Conservation (phyloP, 2,113 vertebrate species). For the Sakesphorus luctuosus region DNA sequence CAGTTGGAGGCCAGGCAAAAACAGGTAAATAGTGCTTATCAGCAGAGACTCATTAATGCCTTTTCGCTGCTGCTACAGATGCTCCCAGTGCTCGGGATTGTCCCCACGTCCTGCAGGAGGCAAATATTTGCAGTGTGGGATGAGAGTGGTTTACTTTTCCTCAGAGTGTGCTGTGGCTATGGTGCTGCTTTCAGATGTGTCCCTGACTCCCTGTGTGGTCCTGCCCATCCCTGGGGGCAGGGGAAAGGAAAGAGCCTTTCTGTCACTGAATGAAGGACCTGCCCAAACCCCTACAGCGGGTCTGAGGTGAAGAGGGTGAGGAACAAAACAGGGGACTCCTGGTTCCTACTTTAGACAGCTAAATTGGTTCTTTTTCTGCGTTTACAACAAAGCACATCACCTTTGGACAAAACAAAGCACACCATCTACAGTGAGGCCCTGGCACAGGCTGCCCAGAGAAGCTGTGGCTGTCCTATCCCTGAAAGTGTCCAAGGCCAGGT, state of each 20-base stretch:
- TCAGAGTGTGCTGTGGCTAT: background rate
- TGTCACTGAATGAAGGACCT: rapidly evolving
- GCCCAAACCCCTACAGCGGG: background rate
- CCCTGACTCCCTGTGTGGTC: background rate
- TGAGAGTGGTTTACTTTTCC: background rate
- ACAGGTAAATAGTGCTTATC: background rate
- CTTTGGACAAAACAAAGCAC: background rate
- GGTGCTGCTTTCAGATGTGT: rapidly evolving
- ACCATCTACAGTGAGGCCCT: background rate
- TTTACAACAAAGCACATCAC: background rate
- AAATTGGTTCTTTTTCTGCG: background rate
- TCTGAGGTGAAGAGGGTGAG: background rate
- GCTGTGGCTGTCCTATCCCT: background rate
- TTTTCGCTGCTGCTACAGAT: background rate
- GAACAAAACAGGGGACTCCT: background rate
- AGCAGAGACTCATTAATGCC: background rate
- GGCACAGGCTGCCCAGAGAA: background rate
- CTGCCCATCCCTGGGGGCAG: rapidly evolving
- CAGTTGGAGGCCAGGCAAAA: background rate
- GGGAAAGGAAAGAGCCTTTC: background rate
- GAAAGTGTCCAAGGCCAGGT: background rate
- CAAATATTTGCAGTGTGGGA: background rate
- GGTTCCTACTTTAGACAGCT: background rate
- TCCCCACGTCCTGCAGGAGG: rapidly evolving
- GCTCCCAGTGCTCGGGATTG: background rate